Evolutionary conservation across 2,888 invertebrate genomes (phyloP), one percentile per base, ranked within the genome.

Genomic region (Parapristionchus giblindavisi): DNA sequence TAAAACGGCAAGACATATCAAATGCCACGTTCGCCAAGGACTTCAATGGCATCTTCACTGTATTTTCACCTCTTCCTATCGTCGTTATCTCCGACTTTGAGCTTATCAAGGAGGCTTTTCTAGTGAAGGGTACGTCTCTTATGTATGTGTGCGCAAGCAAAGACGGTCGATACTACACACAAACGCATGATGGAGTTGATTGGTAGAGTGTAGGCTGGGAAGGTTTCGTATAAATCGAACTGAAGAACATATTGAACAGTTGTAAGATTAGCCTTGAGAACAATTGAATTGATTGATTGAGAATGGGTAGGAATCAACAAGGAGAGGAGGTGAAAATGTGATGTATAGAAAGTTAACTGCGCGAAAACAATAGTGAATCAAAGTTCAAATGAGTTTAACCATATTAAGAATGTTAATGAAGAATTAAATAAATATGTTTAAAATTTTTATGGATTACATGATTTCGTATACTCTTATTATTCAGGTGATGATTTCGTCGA

Each of bases 401-500:
- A 14, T 8, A 27, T 29, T 5, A 58, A 3, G 32, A 1, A 6
- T 6, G 8, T 29, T 54, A 17, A 36, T 36, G 38, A 36, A 61
- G 21, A 14, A 61, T 29, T 34, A 6, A 61, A 61, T 21, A 3
- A 11, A 14, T 11, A 32, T 1, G 29, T 5, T 27, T 3, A 17
- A 2, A 11, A 32, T 1, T 11, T 32, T 43, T 43, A 58, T 58
- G 6, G 32, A n/a, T n/a, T n/a, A n/a, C n/a, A n/a, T n/a, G n/a
- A n/a, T n/a, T n/a, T n/a, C n/a, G n/a, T 8, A 34, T 34, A 60
- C 3, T 14, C 3, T 34, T 1, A 34, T n/a, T 34, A 21, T 63
- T 40, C 6, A 63, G 63, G 63, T 8, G 63, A 63, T 27, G 63
- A 63, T 40, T 63, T 40, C 1, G 63, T 63, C 40, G 63, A 63